Evolutionary conservation across 2,113 vertebrate genomes (phyloP).

Genomic region (Xenopus laevis): DNA sequence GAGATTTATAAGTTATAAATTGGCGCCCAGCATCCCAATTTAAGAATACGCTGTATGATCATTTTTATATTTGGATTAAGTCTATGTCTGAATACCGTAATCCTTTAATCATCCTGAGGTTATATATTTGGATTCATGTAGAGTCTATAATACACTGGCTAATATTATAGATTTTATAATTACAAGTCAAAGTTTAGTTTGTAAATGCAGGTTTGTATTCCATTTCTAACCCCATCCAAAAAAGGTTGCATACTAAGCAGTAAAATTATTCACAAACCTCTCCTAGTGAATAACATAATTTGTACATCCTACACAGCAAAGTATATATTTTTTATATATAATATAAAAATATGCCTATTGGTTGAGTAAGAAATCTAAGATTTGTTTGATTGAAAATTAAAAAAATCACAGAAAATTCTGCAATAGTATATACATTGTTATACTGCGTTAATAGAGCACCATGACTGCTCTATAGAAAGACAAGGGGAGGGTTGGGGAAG

Average conservation of each 20-base stretch:
- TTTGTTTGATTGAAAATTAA: too few relatives aligned
- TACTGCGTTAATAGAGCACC: too few relatives aligned
- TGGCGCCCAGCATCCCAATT: constrained; percentile 25
- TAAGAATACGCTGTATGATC: constrained; percentile 12
- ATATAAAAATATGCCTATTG: too few relatives aligned
- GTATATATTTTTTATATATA: too few relatives aligned
- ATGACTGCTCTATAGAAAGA: too few relatives aligned
- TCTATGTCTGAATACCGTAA: constrained; percentile 30
- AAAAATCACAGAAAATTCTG: too few relatives aligned
- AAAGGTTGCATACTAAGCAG: constrained; percentile 17
- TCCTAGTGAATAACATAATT: constrained; percentile 15
- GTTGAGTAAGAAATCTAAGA: too few relatives aligned
- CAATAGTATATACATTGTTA: too few relatives aligned
- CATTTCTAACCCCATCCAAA: constrained; percentile 12
- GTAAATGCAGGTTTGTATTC: constrained; percentile 28
- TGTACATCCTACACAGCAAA: background rate
- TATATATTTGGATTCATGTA: constrained; percentile 29
- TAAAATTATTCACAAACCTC: constrained; percentile 14
- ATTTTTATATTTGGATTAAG: constrained; percentile 34
- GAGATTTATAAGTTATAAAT: constrained; percentile 39
- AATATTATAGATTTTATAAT: constrained; percentile 40
- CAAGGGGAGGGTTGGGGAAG: too few relatives aligned
- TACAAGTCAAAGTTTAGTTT: constrained; percentile 29
- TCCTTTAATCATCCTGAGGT: constrained; percentile 42
- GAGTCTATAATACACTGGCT: constrained; percentile 27